These are phyloP conservation scores for Epistrophella euchroma DNA, from an alignment of 2,888 invertebrate genomes.

Conservation along the genomic window DNA sequence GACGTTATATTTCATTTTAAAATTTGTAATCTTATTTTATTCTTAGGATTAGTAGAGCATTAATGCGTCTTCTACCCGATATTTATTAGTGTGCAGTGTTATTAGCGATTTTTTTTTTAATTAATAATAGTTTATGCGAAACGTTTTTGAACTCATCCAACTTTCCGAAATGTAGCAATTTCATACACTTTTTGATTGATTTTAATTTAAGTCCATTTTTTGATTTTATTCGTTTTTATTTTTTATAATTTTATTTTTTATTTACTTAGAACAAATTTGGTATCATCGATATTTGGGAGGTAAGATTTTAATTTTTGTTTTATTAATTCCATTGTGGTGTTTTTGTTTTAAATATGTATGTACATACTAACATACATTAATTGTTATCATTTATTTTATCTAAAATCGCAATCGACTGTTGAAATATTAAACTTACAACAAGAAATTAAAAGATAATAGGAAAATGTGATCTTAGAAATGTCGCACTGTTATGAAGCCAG, in stretches of 20 bases:
- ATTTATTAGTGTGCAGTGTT: no score
- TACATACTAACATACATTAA: neutral
- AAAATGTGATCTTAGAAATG: no score
- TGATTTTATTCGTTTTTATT: neutral
- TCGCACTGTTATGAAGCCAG: no score
- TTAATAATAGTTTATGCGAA: no score
- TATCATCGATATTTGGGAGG: conserved; percentile 57
- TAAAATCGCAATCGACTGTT: neutral
- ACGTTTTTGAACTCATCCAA: no score
- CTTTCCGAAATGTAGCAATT: no score
- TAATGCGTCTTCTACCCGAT: no score
- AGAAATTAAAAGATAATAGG: no score
- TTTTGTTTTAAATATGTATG: neutral
- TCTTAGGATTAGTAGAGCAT: no score
- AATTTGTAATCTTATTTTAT: neutral
- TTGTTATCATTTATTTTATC: neutral
- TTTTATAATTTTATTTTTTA: conserved; percentile 12
- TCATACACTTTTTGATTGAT: neutral
- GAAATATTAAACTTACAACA: neutral
- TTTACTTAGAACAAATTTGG: conserved; percentile 47
- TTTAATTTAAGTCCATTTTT: neutral
- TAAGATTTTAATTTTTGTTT: conserved; percentile 38
- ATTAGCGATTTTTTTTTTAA: no score
- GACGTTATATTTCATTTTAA: neutral
- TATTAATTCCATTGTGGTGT: no score